Evolutionary conservation across 1,140 invertebrate genomes (phyloP).

Genomic region (Protaetia brevitarsis): DNA sequence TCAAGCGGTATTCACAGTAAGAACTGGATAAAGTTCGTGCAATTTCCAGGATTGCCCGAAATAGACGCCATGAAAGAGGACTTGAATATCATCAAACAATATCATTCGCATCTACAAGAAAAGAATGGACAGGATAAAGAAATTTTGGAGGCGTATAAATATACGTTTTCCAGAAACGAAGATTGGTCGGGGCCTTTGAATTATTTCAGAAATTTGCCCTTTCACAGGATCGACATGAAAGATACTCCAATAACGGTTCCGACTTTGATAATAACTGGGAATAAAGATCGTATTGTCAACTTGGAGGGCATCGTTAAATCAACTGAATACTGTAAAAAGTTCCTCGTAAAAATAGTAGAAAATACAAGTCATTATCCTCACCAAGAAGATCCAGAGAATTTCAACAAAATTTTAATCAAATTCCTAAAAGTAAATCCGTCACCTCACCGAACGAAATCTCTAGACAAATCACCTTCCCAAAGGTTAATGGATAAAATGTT

Average conservation of each 20-base stretch:
- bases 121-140: constrained; percentile 48
- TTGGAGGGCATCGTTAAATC: constrained; percentile 66
- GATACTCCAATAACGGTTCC: constrained; percentile 50
- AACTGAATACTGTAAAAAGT: constrained; percentile 62
- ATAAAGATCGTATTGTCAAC: constrained; percentile 56
- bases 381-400: constrained; percentile 65
- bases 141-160: constrained; percentile 74
- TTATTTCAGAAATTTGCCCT: constrained; percentile 63
- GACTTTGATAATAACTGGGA: constrained; percentile 66
- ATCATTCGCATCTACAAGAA: constrained; percentile 55
- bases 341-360: constrained; percentile 64
- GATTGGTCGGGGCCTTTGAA: constrained; percentile 78
- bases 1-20: constrained; percentile 55
- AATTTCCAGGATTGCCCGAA: constrained; percentile 68
- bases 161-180: constrained; percentile 67
- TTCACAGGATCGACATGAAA: constrained; percentile 47
- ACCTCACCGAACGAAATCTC: constrained; percentile 22
- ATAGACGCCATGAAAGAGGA: constrained; percentile 62
- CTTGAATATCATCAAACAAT: constrained; percentile 60
- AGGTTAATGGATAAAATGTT: constrained; percentile 56
- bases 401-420: constrained; percentile 66
- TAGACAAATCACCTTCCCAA: constrained; percentile 46
- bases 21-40: constrained; percentile 74
- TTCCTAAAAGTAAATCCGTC: constrained; percentile 57
- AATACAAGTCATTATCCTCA: constrained; percentile 72